Conservation (phyloP, 2,113 vertebrate genomes). For the Halcyon senegalensis region DNA sequence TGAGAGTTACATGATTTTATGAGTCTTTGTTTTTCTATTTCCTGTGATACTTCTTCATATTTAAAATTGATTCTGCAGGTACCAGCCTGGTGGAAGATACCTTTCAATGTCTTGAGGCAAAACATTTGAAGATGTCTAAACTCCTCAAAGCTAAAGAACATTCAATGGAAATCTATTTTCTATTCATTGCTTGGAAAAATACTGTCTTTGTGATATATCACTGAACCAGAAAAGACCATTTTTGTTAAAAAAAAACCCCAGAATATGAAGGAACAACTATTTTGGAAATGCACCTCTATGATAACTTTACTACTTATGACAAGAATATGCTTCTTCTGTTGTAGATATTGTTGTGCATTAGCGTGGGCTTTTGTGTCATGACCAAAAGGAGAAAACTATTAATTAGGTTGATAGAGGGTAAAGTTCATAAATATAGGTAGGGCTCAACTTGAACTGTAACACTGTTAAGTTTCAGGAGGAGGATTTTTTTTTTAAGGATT, state of each 20-base stretch:
- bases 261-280: background rate
- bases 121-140: constrained; percentile 94
- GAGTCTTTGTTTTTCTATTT: background rate
- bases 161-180: background rate
- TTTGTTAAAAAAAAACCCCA: background rate
- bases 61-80: constrained; percentile 76
- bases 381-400: background rate
- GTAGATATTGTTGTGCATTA: constrained; percentile 18
- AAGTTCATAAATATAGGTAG: background rate
- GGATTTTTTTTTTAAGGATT: background rate
- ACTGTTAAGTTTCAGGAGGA: background rate
- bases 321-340: constrained; percentile 25
- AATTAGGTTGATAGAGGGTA: background rate
- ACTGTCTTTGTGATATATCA: background rate
- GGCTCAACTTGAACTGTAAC: background rate
- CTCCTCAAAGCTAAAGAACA: constrained; percentile 17
- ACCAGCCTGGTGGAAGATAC: constrained; percentile 89
- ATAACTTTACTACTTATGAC: background rate
- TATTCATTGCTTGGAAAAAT: constrained; percentile 24
- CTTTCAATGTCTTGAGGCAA: constrained; percentile 91
- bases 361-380: constrained; percentile 21
- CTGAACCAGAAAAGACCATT: constrained; percentile 12
- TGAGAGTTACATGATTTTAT: background rate
- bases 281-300: constrained; percentile 33
- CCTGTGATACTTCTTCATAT: constrained; percentile 6